Evolutionary conservation across 1,140 invertebrate species (phyloP), one percentile per base, ranked within the genome.

Genomic region (Temnothorax longispinosus): DNA sequence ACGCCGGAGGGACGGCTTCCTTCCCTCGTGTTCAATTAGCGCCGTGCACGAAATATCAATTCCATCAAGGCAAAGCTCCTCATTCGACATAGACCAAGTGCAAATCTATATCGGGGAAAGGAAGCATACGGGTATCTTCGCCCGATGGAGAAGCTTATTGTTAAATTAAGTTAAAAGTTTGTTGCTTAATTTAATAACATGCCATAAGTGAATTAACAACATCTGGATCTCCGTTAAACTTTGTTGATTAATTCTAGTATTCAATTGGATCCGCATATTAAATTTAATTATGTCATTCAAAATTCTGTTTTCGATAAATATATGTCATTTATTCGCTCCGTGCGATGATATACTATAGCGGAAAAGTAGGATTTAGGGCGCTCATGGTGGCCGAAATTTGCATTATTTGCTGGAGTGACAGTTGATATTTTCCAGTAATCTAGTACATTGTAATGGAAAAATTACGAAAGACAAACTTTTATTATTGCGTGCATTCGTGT

Each of bases 11-110:
- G 89, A 76, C 58, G 82, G 76, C 58, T 90, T 71, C 76, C 86
- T 90, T 90, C 81, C 89, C 89, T 69, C 64, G 86, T 90, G 84
- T 90, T 90, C 89, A 90, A 90, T 90, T 90, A 90, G 87, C 81
- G 81, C 62, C 80, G 71, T 81, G 81, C 71, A 90, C 89, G 89
- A 90, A 90, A 90, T 90, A 90, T 90, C 89, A 90, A 86, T 90
- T 86, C 86, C 58, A 90, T 90, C 84, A 86, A 81, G 60, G 60
- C 64, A 54, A 89, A 89, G 85, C 85, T 75, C 50, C 85, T 72
- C 38, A 8, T 89, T 90, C 89, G 60, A 62, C 72, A 65, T 84
- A 60, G 54, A 72, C 77, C 65, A 85, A 89, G 65, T 77, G 11
- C 15, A 52, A 74, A 78, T 77, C 72, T 56, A 41, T 35, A 60